Conservation (phyloP, 2,888 invertebrate species). For the Zootermopsis nevadensis region DNA sequence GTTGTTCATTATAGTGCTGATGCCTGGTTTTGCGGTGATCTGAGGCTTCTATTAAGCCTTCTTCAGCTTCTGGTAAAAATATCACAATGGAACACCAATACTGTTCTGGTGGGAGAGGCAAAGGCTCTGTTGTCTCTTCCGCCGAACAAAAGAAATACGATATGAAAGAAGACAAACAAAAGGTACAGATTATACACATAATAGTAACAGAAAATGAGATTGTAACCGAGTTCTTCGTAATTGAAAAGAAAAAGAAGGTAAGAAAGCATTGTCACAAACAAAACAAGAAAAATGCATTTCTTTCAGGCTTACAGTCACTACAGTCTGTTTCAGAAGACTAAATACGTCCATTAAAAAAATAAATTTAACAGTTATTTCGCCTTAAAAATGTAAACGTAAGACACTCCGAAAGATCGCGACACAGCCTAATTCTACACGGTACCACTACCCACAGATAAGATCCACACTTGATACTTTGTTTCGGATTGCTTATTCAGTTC, state of each 20-base stretch:
- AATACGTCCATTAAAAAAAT: too few species aligned
- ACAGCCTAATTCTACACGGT: too few species aligned
- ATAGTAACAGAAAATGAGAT: constrained; percentile 35
- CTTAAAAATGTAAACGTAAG: too few species aligned
- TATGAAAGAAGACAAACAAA: constrained; percentile 29
- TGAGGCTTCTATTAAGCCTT: neutral
- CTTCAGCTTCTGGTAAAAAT: neutral
- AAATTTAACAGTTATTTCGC: too few species aligned
- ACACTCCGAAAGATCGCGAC: too few species aligned
- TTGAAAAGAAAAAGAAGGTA: neutral
- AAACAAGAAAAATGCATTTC: neutral
- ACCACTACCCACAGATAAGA: too few species aligned
- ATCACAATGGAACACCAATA: constrained; percentile 8
- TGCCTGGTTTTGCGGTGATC: neutral
- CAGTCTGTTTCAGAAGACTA: neutral
- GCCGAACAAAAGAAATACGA: constrained; percentile 28
- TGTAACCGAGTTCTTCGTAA: constrained; percentile 7
- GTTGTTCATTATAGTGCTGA: too few species aligned
- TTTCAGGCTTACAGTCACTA: neutral
- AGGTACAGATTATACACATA: constrained; percentile 32
- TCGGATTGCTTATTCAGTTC: too few species aligned
- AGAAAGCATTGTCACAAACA: constrained; percentile 20
- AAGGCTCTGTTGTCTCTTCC: constrained; percentile 2
- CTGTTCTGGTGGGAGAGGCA: neutral
- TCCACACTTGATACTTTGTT: too few species aligned